Conservation (phyloP, 2,113 vertebrate species). For the Stegastes partitus region DNA sequence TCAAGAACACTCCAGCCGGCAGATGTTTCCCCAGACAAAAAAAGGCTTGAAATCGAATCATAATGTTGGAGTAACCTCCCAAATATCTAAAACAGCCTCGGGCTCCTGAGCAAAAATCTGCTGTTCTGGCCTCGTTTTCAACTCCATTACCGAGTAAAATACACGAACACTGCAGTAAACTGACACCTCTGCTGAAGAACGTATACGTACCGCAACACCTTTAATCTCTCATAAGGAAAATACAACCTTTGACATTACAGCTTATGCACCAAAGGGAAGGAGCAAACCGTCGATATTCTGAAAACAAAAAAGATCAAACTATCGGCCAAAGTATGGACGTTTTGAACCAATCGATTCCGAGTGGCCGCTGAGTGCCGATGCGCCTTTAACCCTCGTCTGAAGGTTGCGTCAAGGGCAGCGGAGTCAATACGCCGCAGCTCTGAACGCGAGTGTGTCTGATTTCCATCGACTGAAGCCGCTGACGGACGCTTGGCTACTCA, state of each 20-base stretch:
- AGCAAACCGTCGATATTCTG: not conserved
- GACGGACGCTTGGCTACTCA: conserved; percentile 19
- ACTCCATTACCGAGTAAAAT: no score
- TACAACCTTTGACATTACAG: no score
- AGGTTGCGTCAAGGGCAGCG: conserved; percentile 38
- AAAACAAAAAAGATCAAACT: not conserved
- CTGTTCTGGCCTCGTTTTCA: not conserved
- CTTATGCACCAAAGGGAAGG: not conserved
- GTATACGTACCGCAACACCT: no score
- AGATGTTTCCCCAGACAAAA: not conserved
- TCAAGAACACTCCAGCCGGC: not conserved
- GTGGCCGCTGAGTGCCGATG: not conserved
- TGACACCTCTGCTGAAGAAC: not conserved
- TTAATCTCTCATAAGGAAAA: no score
- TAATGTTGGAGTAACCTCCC: not conserved
- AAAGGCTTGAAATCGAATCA: not conserved
- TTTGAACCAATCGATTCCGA: conserved; percentile 12
- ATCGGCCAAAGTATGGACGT: conserved; percentile 5
- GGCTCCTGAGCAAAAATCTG: not conserved
- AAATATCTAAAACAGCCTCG: not conserved
- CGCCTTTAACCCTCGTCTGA: conserved; percentile 25
- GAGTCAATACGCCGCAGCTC: conserved; percentile 24
- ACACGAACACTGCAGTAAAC: not conserved
- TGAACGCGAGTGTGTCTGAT: not conserved
- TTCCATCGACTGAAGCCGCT: conserved; percentile 4